These are phyloP conservation scores for Hydrolagus affinis DNA, from an alignment of 2,113 vertebrate species.

Conservation along the genomic window DNA sequence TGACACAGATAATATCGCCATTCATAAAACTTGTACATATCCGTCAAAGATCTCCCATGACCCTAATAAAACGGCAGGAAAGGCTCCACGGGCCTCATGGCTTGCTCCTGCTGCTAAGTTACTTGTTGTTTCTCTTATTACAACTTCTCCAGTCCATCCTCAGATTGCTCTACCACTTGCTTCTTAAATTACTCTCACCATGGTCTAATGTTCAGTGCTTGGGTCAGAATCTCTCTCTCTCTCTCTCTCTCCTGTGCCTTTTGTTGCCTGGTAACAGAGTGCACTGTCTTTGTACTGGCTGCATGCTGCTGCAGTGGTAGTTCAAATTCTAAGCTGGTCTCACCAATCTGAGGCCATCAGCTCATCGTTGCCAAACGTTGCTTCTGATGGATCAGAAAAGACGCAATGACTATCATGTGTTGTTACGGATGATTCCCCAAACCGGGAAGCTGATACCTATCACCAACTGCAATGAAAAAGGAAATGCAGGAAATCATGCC, in stretches of 20 bases:
- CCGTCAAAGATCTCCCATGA: too few relatives aligned
- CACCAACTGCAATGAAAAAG: neutral
- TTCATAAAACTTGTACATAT: too few relatives aligned
- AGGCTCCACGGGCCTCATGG: too few relatives aligned
- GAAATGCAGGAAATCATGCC: neutral
- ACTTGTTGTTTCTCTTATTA: neutral
- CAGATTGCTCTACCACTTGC: neutral
- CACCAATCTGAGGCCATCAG: neutral
- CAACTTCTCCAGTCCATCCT: neutral
- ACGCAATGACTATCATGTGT: too few relatives aligned
- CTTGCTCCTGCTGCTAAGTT: too few relatives aligned
- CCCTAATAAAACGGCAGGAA: too few relatives aligned
- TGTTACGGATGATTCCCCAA: neutral
- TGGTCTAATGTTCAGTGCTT: neutral
- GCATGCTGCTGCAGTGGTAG: too few relatives aligned
- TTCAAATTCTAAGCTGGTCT: neutral
- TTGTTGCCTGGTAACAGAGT: conserved; percentile 1
- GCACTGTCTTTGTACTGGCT: neutral
- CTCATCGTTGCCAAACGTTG: neutral
- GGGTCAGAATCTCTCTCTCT: too few relatives aligned
- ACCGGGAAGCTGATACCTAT: neutral
- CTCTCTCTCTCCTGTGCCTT: neutral
- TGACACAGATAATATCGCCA: too few relatives aligned
- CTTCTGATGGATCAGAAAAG: too few relatives aligned
- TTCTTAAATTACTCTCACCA: neutral